Base-by-base conservation (phyloP, 2,888 invertebrate species). In the Morpho helenor region DNA sequence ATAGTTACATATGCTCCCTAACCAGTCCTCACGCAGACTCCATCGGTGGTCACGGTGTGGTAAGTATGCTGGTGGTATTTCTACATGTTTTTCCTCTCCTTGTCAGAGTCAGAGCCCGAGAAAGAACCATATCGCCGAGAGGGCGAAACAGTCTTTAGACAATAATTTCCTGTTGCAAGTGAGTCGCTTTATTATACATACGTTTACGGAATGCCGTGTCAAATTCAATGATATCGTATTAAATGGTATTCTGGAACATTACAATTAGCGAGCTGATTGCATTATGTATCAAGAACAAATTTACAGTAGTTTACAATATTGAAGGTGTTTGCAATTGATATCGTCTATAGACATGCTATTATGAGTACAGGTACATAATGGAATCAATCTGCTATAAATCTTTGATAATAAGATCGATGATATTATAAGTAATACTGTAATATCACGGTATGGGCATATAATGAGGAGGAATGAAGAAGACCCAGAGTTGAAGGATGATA, bases 141-240 rank as follows among this genome's bases (percentile, higher is more conserved):
- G 89, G 79, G 89, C 89, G 76, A 90, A 90, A 87, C 89, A 90
- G 80, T 82, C 86, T 59, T 84, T 90, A 87, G 89, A 89, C 70
- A 88, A 84, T 84, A 87, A 79, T 83, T 89, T 87, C 87, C 88
- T 90, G 87, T 66, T 84, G 72, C 89, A 90, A 89, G 89, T 90
- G 89, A 90, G 89, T 90, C 70, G 44, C 31, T 65, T 66, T 62
- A 55, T 51, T 51, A 56, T 60, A 60, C 55, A 56, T 62, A 63
- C 60, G 62, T 61, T 56, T 60, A 55, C 40, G 42, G 51, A 49
- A 40, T 56, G 48, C 49, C 68, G 75, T 78, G 82, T 74, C 74
- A 62, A 68, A 74, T 77, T 73, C 77, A 79, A 76, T 68, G 62
- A 60, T 42, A 39, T 50, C 6, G 41, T 10, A 41, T 22, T n/a